A percentile compares a stretch with the other conserved stretches of the same genome.
phyloP scores from a whole-genome alignment of 2,888 invertebrate genomes.

The Sinelater perroti region DNA sequence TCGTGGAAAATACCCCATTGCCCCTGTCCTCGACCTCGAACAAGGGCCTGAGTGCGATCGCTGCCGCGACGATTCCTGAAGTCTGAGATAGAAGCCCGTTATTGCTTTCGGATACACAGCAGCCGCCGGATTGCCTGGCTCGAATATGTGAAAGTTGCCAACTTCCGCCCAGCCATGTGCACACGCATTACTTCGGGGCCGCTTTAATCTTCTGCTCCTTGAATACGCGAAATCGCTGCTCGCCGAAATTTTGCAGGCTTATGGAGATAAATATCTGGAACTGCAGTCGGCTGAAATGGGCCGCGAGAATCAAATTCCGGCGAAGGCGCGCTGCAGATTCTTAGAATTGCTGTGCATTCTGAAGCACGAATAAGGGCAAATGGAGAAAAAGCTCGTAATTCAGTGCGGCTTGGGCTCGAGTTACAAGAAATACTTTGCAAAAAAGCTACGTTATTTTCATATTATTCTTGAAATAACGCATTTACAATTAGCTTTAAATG shows the following conservation, averaged over 20 bases:
- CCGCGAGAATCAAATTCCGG: too few relatives aligned
- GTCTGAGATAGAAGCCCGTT: conserved; percentile 31
- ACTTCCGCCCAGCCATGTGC: conserved; percentile 35
- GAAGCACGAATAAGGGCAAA: not conserved
- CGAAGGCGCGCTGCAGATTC: too few relatives aligned
- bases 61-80: conserved; percentile 33
- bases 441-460: too few relatives aligned
- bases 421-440: too few relatives aligned
- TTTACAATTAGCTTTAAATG: too few relatives aligned
- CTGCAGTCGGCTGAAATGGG: too few relatives aligned
- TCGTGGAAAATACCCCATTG: too few relatives aligned
- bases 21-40: too few relatives aligned
- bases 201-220: conserved; percentile 44
- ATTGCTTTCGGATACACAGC: conserved; percentile 34
- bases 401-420: too few relatives aligned
- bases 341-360: not conserved
- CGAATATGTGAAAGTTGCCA: conserved; percentile 38
- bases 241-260: conserved; percentile 18
- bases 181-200: conserved; percentile 39
- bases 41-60: too few relatives aligned
- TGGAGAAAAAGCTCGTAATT: too few relatives aligned
- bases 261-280: conserved; percentile 17
- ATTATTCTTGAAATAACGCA: too few relatives aligned
- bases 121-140: conserved; percentile 33
- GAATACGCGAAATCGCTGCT: conserved; percentile 38